These are phyloP conservation scores for Periplaneta americana DNA, from an alignment of 1,140 invertebrate genomes.

Conservation along the genomic window DNA sequence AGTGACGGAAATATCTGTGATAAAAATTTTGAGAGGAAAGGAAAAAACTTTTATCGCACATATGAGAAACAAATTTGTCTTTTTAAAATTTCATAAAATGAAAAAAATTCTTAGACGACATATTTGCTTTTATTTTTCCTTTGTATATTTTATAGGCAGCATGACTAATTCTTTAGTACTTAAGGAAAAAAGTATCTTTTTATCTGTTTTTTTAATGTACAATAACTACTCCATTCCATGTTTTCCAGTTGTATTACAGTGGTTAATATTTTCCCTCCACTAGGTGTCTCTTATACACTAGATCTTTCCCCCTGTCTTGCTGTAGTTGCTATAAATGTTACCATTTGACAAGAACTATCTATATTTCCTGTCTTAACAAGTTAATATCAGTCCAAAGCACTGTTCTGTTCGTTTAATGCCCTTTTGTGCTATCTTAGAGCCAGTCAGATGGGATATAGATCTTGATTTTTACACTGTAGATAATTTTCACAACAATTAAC, in stretches of 20 bases:
- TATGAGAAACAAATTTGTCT: background rate
- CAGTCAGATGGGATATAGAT: background rate
- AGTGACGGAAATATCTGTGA: conserved; percentile 16
- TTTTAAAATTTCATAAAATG: background rate
- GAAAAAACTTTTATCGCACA: background rate
- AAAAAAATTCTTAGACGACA: background rate
- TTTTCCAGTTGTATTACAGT: background rate
- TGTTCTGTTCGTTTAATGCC: background rate
- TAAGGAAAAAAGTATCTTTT: background rate
- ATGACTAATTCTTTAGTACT: background rate
- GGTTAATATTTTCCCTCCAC: background rate
- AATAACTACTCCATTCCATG: background rate
- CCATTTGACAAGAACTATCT: background rate
- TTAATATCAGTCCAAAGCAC: background rate
- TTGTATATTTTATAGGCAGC: background rate
- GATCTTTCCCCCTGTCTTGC: too few species aligned
- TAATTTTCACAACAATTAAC: background rate
- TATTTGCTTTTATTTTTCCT: background rate
- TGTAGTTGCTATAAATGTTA: background rate
- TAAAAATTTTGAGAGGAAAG: conserved; percentile 2
- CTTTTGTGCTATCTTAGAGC: background rate
- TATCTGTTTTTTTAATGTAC: background rate
- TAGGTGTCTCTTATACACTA: too few species aligned
- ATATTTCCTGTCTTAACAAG: background rate
- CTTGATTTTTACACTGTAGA: background rate